Percentiles rank a stretch among this genome's conserved stretches.
phyloP scores from a whole-genome alignment of 2,888 invertebrate species.

The Rhamnusium bicolor region DNA sequence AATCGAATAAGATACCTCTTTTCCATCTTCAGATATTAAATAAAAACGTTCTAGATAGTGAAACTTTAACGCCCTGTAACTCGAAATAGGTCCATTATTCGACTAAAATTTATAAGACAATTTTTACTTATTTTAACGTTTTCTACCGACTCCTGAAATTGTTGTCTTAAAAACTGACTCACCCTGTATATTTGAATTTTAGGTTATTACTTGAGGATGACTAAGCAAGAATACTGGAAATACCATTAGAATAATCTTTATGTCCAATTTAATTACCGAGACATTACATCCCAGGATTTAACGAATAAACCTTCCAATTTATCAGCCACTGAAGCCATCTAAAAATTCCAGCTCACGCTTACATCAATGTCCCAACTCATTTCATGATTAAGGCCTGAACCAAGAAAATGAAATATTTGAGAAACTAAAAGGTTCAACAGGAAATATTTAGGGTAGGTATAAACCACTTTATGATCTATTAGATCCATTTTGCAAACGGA shows the following conservation, averaged over 20 bases:
- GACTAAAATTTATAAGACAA: no score
- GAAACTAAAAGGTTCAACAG: background rate
- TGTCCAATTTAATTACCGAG: constrained; percentile 10
- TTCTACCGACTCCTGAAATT: no score
- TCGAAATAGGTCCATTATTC: no score
- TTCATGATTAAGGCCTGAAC: background rate
- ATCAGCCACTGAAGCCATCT: background rate
- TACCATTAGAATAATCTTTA: constrained; percentile 1
- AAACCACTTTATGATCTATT: background rate
- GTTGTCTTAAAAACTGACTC: no score
- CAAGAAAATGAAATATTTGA: background rate
- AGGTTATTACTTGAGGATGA: background rate
- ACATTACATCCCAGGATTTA: background rate
- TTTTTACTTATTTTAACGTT: no score
- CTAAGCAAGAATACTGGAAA: background rate
- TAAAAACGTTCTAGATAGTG: no score
- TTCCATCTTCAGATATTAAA: no score
- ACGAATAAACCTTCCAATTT: constrained; percentile 9
- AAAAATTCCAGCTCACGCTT: constrained; percentile 1
- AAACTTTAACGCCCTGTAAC: no score
- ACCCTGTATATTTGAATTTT: background rate
- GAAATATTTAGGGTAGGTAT: background rate
- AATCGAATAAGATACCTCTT: no score
- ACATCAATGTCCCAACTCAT: constrained; percentile 6
- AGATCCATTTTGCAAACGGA: background rate